Base-by-base conservation (phyloP, 2,113 vertebrate species). In the Notarius lentiginosus region DNA sequence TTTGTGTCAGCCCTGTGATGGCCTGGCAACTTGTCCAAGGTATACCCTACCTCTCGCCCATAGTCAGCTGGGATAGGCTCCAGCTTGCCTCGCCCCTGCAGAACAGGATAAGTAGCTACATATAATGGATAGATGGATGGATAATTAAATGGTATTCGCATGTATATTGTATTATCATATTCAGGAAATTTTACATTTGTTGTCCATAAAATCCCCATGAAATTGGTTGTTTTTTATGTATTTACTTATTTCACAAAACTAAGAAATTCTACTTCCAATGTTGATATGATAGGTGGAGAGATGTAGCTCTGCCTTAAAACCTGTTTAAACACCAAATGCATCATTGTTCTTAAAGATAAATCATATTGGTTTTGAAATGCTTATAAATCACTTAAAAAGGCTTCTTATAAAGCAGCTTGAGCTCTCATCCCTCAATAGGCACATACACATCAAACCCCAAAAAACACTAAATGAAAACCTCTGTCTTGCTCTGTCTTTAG, bases 401-500 rank as follows among this genome's bases (percentile, higher is more conserved):
- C 63, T 66, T 68, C 12, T 30, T 68, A 68, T 68, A 68, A 30
- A 68, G 66, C 27, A 30, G 27, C n/a, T 68, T 68, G 65, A 63
- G 22, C 61, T 20, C 58, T 20, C 22, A 61, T 41, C 41, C 41
- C 41, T 41, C 14, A 41, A 72, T 34, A 73, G 15, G 17, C 2
- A 17, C 70, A 68, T 11, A 47, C 70, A 73, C 30, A 47, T 47
- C 2, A 72, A 72, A 34, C 7, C 0, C 41, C 70, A 18, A 41
- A 76, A 53, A 53, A 11, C 10, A 51, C 73, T 51, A 24, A 49
- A 76, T 12, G 9, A 76, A 51, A 10, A 51, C 17, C 41, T 72
- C 1, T 9, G 18, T 76, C 27, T 83, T 1, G 83, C 5, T 75
- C 5, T 89, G 47, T 83, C 27, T 49, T 7, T 84, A 94, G 93